Evolutionary conservation across 1,140 invertebrate genomes (phyloP), one percentile per base, ranked within the genome.

Genomic region (Octopus sinensis): DNA sequence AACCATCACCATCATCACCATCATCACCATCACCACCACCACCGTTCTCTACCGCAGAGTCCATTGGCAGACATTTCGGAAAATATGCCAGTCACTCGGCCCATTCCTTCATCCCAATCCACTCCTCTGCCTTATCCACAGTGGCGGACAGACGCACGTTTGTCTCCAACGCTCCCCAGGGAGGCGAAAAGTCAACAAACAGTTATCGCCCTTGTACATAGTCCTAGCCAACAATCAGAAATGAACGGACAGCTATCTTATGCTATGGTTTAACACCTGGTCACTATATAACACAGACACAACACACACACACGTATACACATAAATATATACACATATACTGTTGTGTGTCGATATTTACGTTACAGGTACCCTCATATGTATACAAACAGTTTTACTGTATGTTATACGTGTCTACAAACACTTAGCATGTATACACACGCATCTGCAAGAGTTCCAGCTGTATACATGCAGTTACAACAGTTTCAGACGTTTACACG

Each of bases 111-210:
- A 23, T 73, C 68, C 30, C 68, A 73, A 23, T 73, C 68, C 5
- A 73, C 68, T 6, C 68, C 68, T 6, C 68, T 73, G 13, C 68
- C 68, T 23, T 73, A 73, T 17, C 68, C 68, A 9, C 68, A 73
- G 30, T 73, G 68, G 68, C 68, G 68, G 13, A 73, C 68, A 23
- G 68, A 73, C 68, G 17, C 68, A 6, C 68, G 30, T 13, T 13
- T 13, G 17, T 13, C 13, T 10, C 13, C 68, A 73, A 23, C 68
- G 13, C 68, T 73, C 17, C 68, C 17, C 17, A 73, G 68, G 6
- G 68, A 73, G 13, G 13, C 68, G 7, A 73, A 73, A 73, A 73
- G 68, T 23, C 68, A 73, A 73, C 68, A 73, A 23, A 73, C 68
- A n/a, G 68, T 73, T 73, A 23, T 73, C 6, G 68, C 68, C 13